A percentile compares a stretch with the other conserved stretches of the same genome.
Evolutionary conservation across 2,113 vertebrate species (phyloP).

Genomic region (Anarhynchus alexandrinus): DNA sequence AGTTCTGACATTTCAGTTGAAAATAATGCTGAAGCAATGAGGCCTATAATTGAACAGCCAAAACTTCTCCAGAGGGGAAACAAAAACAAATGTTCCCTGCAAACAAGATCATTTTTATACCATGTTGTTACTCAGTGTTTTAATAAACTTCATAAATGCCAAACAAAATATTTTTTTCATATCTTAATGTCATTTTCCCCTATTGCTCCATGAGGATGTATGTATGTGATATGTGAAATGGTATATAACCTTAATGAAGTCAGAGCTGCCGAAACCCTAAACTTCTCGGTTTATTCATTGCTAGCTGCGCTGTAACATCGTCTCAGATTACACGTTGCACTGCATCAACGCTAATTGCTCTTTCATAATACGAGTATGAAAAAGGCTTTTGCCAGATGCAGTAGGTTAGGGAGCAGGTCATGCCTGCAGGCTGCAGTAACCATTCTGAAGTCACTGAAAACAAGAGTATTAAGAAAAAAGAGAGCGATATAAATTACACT

Average conservation of each 20-base stretch:
- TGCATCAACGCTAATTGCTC: slow-evolving; percentile 3
- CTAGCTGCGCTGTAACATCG: not conserved
- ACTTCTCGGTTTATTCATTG: not conserved
- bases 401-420: not conserved
- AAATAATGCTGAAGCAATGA: slow-evolving; percentile 82
- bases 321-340: not conserved
- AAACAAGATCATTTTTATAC: slow-evolving; percentile 74
- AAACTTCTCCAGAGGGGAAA: slow-evolving; percentile 77
- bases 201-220: not conserved
- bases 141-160: slow-evolving; percentile 75
- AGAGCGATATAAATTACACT: not conserved
- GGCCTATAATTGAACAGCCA: slow-evolving; percentile 84
- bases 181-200: slow-evolving; percentile 22
- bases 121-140: slow-evolving; percentile 69
- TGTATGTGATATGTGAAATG: not conserved
- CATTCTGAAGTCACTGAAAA: not conserved
- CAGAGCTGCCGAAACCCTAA: not conserved
- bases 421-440: not conserved
- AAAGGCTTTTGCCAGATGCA: slow-evolving; percentile 4
- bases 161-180: slow-evolving; percentile 8
- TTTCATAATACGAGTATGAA: not conserved
- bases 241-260: not conserved
- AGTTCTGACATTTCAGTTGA: slow-evolving; percentile 77
- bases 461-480: not conserved
- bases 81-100: slow-evolving; percentile 77